These are phyloP conservation scores for Orthonychiurus folsomi DNA, from an alignment of 2,888 invertebrate species.

Conservation along the genomic window DNA sequence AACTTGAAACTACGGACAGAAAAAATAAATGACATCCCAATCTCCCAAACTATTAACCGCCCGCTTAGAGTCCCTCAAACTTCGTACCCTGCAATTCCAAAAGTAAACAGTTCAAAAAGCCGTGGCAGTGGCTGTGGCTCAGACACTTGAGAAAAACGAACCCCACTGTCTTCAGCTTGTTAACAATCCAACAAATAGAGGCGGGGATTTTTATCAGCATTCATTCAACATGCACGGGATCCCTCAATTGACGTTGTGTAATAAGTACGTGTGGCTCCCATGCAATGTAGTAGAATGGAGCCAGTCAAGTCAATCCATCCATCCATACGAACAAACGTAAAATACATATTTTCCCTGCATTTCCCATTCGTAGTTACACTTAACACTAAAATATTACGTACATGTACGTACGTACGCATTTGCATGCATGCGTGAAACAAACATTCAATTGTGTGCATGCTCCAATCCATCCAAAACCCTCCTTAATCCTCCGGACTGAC, in stretches of 20 bases:
- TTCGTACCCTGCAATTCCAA: background rate
- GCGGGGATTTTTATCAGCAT: background rate
- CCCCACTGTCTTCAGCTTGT: background rate
- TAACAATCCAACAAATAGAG: conserved; percentile 1
- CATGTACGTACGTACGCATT: too few species aligned
- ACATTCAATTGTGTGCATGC: too few species aligned
- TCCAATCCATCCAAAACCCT: too few species aligned
- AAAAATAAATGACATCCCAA: background rate
- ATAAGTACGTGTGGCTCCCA: conserved; percentile 1
- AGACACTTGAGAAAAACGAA: background rate
- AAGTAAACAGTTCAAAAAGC: background rate
- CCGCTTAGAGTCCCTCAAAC: background rate
- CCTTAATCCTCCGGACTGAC: too few species aligned
- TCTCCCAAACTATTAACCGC: background rate
- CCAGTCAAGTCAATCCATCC: too few species aligned
- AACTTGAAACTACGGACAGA: background rate
- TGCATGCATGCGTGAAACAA: too few species aligned
- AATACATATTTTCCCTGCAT: too few species aligned
- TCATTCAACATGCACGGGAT: background rate
- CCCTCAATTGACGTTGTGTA: background rate
- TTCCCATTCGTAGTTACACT: too few species aligned
- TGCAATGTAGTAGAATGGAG: too few species aligned
- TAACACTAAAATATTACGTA: too few species aligned
- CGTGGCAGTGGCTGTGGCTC: too few species aligned
- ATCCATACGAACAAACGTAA: too few species aligned